Evolutionary conservation across 2,797 vertebrate species (phyloP), one percentile per base, ranked within the genome.

Genomic region (Gambelia wislizenii): DNA sequence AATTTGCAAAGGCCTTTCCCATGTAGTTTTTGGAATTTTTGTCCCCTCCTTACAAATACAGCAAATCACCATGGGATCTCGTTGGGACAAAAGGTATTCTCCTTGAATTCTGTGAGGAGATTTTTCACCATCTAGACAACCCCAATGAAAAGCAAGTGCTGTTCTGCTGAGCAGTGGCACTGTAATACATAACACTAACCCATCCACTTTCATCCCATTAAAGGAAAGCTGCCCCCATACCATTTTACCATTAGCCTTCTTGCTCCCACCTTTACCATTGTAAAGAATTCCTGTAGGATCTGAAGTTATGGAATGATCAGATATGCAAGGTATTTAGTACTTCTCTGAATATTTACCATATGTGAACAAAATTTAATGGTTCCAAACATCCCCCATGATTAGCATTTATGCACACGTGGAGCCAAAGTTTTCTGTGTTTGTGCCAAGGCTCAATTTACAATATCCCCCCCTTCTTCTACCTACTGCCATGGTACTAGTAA

Each of bases 351-450:
- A 67, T 4, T 49, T 20, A 25, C 74, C 8, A 0, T 83, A 78
- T 42, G 20, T 88, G 64, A 6, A 81, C 1, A 2, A 69, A 14
- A 12, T 74, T 69, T 33, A 56, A 95, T 87, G 13, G 87, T 69
- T 47, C 30, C 91, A 89, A 89, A 93, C 90, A 92, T 87, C 89
- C 90, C 91, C 91, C 87, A 0, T 33, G 54, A 33, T 90, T 93
- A 91, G 83, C 72, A 81, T 92, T 92, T 91, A 93, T 84, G 87
- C 84, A 90, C 74, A 52, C 92, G 80, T 83, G 79, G 90, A 94
- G 86, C 93, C 93, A 93, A 94, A 94, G 90, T 42, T 93, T 95
- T 94, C 89, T 87, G 93, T 86, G 90, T 72, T 88, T 87, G 84
- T 20, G 77, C 30, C 52, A 75, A 70, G 86, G 79, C 96, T 92